Evolutionary conservation across 2,113 vertebrate species (phyloP), one percentile per base, ranked within the genome.

Genomic region (Tachysurus fulvidraco): DNA sequence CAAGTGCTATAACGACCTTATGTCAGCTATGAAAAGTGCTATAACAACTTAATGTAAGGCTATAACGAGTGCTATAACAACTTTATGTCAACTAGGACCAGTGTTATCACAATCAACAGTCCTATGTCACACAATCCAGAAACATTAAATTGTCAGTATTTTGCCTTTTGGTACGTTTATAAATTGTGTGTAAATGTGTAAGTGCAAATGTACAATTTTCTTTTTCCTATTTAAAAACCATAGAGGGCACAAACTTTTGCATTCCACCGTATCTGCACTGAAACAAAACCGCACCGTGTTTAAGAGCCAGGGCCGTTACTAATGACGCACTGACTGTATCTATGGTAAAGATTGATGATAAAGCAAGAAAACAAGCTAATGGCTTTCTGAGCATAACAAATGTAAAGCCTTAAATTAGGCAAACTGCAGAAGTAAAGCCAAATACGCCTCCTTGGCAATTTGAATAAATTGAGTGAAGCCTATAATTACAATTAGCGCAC

Each of bases 401-500:
- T 64, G 91, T 84, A 89, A 93, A 91, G 92, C 90, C 91, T 94
- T 91, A 93, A 95, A 94, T 94, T 92, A 94, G 92, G 89, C 91
- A 92, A 93, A 94, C 89, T 92, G 91, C 91, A 93, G 90, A 94
- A 93, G 93, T 91, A 86, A 93, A 93, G 92, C 88, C 93, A 94
- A 81, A 95, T 92, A 92, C 92, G 93, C 93, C 93, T 95, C 93
- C 94, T 95, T 94, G 91, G 93, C 93, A 94, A 95, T 95, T 95
- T 94, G 91, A 94, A 95, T 94, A 93, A 94, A 95, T 93, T 92
- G 92, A 94, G 93, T 92, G 91, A 93, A 94, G 91, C 94, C 94
- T 92, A 93, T 95, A 95, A 95, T 96, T 96, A 95, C 94, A 95
- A 96, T 96, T 96, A 95, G 93, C 94, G 92, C 94, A 93, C 93